Conservation (phyloP, 2,888 invertebrate genomes). For the Synanthedon andrenaeformis region DNA sequence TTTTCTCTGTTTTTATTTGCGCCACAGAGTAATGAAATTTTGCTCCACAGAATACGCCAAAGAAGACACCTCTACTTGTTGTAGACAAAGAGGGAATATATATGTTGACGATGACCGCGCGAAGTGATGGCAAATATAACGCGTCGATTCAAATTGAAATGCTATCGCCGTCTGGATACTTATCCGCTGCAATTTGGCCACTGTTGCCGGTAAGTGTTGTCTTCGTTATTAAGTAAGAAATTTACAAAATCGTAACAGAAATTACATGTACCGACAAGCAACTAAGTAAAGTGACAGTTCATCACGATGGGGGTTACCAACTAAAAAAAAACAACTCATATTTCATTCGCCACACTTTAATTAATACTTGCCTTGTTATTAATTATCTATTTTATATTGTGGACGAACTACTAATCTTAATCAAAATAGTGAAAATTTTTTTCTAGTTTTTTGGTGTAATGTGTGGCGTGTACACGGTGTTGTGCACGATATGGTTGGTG, state of each 20-base stretch:
- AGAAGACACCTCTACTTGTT: constrained; percentile 57
- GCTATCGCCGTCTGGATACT: constrained; percentile 81
- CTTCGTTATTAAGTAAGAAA: not conserved
- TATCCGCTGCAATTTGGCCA: constrained; percentile 92
- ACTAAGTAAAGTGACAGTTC: too few relatives aligned
- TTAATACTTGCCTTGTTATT: too few relatives aligned
- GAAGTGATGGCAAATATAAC: constrained; percentile 54
- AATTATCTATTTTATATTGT: too few relatives aligned
- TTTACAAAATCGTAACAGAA: not conserved
- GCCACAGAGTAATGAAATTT: not conserved
- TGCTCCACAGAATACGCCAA: constrained; percentile 20
- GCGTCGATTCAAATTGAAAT: constrained; percentile 78
- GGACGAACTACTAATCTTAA: too few relatives aligned
- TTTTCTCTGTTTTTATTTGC: too few relatives aligned
- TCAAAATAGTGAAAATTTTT: too few relatives aligned
- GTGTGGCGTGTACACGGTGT: constrained; percentile 88
- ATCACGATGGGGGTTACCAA: too few relatives aligned
- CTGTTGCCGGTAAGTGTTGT: constrained; percentile 76
- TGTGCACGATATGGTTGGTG: constrained; percentile 84
- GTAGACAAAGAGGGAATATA: constrained; percentile 80
- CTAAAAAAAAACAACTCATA: too few relatives aligned
- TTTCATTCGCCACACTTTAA: too few relatives aligned
- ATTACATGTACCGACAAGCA: too few relatives aligned
- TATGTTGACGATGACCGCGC: constrained; percentile 48
- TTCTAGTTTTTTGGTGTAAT: constrained; percentile 93